These are phyloP conservation scores for rat (Rattus norvegicus) DNA, from an alignment of 2,113 vertebrate genomes.

Conservation along the genomic window GRCr8 NC_086036.1:68136501-68137000, in stretches of 20 bases:
- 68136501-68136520: neutral
- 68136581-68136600: no score
- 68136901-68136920: neutral
- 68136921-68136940: neutral
- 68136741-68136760: neutral
- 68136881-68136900: neutral
- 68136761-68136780: neutral
- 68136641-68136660: neutral
- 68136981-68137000: neutral
- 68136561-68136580: no score
- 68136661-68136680: neutral
- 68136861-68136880: neutral
- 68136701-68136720: rapidly evolving
- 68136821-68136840: rapidly evolving
- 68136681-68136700: neutral
- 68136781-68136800: neutral
- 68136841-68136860: rapidly evolving
- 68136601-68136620: neutral
- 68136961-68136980: neutral
- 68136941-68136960: neutral
- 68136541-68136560: neutral
- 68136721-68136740: neutral
- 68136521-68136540: no score
- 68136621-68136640: neutral
- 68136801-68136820: rapidly evolving